Base-by-base conservation (phyloP, 2,888 invertebrate species). In the Aleiodes leptofemur region DNA sequence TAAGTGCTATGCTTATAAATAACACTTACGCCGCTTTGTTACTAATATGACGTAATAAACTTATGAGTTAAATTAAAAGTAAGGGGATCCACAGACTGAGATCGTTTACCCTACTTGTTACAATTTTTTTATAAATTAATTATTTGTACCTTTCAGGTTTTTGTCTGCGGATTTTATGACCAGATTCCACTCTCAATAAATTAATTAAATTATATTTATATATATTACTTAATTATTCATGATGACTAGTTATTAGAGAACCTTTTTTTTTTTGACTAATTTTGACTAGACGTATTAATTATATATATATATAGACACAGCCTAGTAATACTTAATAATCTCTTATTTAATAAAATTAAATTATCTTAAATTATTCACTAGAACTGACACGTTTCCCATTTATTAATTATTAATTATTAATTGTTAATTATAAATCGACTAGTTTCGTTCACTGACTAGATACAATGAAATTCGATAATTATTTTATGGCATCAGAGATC, bases 171-270 rank as follows among this genome's bases (percentile, higher is more conserved):
- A 23, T 55, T 75, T 78, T 48, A 43, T 80, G 80, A 80, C 80
- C 79, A 80, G 80, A 79, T 73, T 79, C 71, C 77, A 80, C 80
- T 80, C 80, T 74, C 73, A 72, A 76, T 76, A 78, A 61, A 74
- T 75, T 73, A 73, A 38, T 51, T 57, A 34, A 68, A 61, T 50
- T 69, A 73, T 50, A 43, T 72, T 29, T 48, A 31, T 61, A 51
- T 48, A 48, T 23, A 74, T 50, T 61, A 77, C 31, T 59, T 38
- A 50, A 66, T 13, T 74, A 69, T 48, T 6, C 23, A 23, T 23
- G 23, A n/a, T n/a, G n/a, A n/a, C n/a, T n/a, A n/a, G n/a, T n/a
- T n/a, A n/a, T n/a, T n/a, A n/a, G n/a, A n/a, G n/a, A n/a, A n/a
- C n/a, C n/a, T n/a, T n/a, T n/a, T 48, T 64, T 34, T 13, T n/a